Conservation (phyloP, 1,140 invertebrate genomes). For the Tetragnatha versicolor region DNA sequence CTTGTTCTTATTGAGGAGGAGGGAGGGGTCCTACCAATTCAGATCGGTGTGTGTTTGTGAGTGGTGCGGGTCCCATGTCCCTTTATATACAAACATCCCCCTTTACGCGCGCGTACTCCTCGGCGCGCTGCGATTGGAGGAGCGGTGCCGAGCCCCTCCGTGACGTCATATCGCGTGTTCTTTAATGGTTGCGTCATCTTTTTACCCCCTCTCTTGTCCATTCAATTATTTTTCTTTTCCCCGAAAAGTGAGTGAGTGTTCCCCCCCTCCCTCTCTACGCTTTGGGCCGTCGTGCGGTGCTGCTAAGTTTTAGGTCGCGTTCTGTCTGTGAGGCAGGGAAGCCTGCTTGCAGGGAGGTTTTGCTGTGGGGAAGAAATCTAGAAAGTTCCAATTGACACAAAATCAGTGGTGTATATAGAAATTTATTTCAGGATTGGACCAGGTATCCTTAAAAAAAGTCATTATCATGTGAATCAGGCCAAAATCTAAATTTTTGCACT, state of each 20-base stretch:
- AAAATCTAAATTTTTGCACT: no score
- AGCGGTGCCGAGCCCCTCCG: constrained; percentile 4
- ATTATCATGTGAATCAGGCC: no score
- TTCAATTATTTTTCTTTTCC: neutral
- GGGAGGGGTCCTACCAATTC: neutral
- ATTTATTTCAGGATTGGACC: no score
- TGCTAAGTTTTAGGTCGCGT: neutral
- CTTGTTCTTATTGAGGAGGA: neutral
- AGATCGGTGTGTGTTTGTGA: neutral
- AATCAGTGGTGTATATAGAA: no score
- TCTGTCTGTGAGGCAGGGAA: neutral
- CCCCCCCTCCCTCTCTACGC: neutral
- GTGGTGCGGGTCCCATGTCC: neutral
- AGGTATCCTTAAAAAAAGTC: no score
- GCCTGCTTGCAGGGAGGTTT: no score
- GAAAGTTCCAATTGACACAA: no score
- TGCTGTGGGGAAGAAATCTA: no score
- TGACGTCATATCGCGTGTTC: constrained; percentile 46
- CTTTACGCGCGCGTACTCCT: constrained; percentile 33
- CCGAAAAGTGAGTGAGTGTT: no score
- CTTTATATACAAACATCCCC: constrained; percentile 3
- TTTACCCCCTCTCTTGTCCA: neutral
- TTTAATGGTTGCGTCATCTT: constrained; percentile 18
- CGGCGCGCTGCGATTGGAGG: neutral
- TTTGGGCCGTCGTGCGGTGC: neutral